Evolutionary conservation across 2,888 invertebrate genomes (phyloP), one percentile per base, ranked within the genome.

Genomic region (Scelioninae gen. 2): DNA sequence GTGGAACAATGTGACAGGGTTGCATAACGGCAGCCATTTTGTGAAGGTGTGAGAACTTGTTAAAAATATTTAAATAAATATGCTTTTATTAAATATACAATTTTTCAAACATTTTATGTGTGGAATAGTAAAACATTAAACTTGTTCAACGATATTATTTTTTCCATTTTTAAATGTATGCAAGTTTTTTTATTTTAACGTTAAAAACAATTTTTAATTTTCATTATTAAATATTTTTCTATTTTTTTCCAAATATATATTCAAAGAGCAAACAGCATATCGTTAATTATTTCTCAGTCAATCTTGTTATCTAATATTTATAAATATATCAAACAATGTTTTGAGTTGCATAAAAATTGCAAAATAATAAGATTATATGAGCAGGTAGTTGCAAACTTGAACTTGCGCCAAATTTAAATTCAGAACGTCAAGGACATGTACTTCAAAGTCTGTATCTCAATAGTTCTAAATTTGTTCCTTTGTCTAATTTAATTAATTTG

Each of bases 11-110:
- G 76, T 77, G 74, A 77, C 65, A 76, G 39, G 68, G 74, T 86
- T 85, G 85, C 85, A 81, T 85, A 86, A 86, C 81, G 78, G 80
- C 79, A 69, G 82, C 85, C 85, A 86, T 86, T 78, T 85, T 85
- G 83, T 82, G 69, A 74, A 78, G 77, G 64, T 74, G 63, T 67
- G 55, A 53, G 48, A 69, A 63, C 6, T 63, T 53, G 5, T 11
- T 35, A n/a, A 53, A 52, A 46, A 65, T 57, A 37, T 41, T 37
- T 37, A n/a, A 45, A 46, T 33, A 16, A 52, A 31, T 9, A 9
- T 31, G n/a, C n/a, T 9, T 31, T 31, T 22, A 22, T 22, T 22
- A n/a, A 22, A 22, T 22, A 22, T 22, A 22, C 22, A 22, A 22
- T 4, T 22, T 22, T 5, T 22, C 2, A 22, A 22, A 22, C 2